Evolutionary conservation across 2,888 invertebrate species (phyloP).

Genomic region (Ferrisia virgata): DNA sequence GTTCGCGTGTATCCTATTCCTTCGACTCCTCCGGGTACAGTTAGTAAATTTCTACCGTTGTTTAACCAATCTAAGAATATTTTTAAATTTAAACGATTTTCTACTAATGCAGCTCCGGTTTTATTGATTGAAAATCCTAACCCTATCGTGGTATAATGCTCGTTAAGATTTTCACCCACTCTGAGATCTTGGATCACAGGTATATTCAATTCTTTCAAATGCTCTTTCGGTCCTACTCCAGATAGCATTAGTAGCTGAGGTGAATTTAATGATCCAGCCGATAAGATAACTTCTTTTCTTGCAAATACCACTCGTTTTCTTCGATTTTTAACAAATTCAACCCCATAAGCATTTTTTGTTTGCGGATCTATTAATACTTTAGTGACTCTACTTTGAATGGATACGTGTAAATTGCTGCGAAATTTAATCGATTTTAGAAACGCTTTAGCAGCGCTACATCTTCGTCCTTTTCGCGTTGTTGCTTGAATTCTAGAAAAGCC

Average conservation of each 20-base stretch:
- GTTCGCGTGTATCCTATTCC: slow-evolving; percentile 62
- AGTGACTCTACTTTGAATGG: slow-evolving; percentile 51
- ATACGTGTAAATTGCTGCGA: slow-evolving; percentile 52
- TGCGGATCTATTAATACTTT: slow-evolving; percentile 52
- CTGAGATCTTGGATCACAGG: slow-evolving; percentile 60
- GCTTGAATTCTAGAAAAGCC: slow-evolving; percentile 49
- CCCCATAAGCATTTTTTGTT: slow-evolving; percentile 55
- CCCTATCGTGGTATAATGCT: slow-evolving; percentile 64
- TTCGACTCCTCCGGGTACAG: slow-evolving; percentile 60
- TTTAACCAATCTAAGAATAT: slow-evolving; percentile 48
- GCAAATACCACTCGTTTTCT: slow-evolving; percentile 53
- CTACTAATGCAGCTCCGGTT: slow-evolving; percentile 47
- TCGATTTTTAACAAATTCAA: slow-evolving; percentile 54
- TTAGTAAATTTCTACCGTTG: slow-evolving; percentile 53
- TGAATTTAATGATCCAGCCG: slow-evolving; percentile 75
- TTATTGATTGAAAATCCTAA: slow-evolving; percentile 59
- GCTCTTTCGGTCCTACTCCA: slow-evolving; percentile 64
- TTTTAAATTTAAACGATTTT: slow-evolving; percentile 43
- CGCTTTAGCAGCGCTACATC: slow-evolving; percentile 58
- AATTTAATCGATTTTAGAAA: slow-evolving; percentile 57
- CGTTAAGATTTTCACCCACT: slow-evolving; percentile 67
- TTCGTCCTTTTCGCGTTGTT: slow-evolving; percentile 45
- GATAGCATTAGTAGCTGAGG: slow-evolving; percentile 69
- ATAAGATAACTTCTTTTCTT: slow-evolving; percentile 62
- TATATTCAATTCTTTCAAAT: slow-evolving; percentile 61